Percentiles rank a stretch among this genome's conserved stretches.
These are phyloP conservation scores for Halcyon malimbica DNA, from an alignment of 2,113 vertebrate genomes.

Conservation along the genomic window DNA sequence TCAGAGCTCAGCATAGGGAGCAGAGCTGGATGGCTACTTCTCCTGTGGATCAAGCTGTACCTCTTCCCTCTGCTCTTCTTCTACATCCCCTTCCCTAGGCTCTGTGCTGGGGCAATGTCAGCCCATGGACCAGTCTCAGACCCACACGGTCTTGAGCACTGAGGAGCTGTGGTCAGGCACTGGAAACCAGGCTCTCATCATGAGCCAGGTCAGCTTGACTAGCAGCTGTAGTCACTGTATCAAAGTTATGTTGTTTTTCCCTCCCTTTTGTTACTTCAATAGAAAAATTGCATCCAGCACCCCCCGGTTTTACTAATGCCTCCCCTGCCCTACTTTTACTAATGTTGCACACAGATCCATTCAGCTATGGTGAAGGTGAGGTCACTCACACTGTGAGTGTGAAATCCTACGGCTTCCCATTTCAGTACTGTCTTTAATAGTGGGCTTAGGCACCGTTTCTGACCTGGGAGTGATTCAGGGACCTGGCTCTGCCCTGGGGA, in stretches of 20 bases:
- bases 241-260: not conserved
- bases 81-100: not conserved
- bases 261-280: not conserved
- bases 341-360: not conserved
- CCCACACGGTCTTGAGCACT: not conserved
- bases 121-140: not conserved
- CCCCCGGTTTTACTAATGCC: not conserved
- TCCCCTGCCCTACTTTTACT: not conserved
- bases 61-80: not conserved
- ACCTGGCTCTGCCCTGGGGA: not conserved
- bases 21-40: not conserved
- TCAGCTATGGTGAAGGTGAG: not conserved
- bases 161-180: not conserved
- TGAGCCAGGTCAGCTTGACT: not conserved
- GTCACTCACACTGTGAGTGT: not conserved
- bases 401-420: not conserved
- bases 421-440: not conserved
- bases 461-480: not conserved
- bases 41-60: not conserved
- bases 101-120: rapidly evolving
- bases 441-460: rapidly evolving
- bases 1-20: not conserved
- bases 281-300: not conserved
- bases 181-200: not conserved
- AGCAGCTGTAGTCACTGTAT: not conserved